Evolutionary conservation across 1,140 invertebrate species (phyloP).

Genomic region (Phenacoccus solenopsis): DNA sequence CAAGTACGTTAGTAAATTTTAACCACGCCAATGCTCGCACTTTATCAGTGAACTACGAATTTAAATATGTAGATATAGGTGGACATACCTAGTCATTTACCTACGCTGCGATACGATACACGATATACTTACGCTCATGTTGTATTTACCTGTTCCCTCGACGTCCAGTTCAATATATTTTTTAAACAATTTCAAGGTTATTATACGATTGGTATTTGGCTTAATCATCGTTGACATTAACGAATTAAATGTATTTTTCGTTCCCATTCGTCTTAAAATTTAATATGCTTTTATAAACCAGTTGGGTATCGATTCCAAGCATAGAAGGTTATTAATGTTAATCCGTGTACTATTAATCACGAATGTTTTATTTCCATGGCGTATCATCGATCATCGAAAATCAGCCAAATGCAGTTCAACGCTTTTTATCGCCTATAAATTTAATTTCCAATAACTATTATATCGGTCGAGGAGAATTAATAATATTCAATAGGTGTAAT

Average conservation of each 20-base stretch:
- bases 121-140: no score
- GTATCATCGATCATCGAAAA: no score
- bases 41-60: no score
- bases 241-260: background rate
- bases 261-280: background rate
- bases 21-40: no score
- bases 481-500: background rate
- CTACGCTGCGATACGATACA: no score
- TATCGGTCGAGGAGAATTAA: background rate
- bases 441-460: background rate
- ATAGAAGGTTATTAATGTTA: background rate
- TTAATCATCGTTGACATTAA: background rate
- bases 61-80: no score
- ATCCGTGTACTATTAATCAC: background rate
- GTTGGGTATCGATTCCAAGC: background rate
- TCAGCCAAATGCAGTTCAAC: no score
- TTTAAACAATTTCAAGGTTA: background rate
- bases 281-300: background rate
- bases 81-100: no score
- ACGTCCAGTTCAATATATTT: no score
- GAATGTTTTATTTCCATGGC: background rate
- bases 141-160: no score
- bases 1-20: no score
- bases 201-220: background rate
- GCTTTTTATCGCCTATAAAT: no score